Evolutionary conservation across 2,113 vertebrate species (phyloP), one percentile per base, ranked within the genome.

Genomic region (Mola mola): DNA sequence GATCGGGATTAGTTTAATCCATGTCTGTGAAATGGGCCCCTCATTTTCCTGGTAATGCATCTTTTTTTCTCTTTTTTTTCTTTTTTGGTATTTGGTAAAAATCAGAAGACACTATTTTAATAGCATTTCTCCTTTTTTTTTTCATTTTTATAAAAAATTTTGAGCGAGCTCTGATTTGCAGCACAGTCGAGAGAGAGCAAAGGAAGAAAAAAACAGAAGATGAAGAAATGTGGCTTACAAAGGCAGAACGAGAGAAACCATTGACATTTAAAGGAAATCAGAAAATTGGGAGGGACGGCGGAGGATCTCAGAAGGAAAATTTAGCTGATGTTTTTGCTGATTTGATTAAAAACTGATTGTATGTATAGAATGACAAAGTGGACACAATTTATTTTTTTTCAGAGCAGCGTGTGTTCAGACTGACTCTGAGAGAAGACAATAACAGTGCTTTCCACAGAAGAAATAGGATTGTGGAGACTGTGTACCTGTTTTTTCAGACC

Each of bases 1-100:
- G 72, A 81, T 63, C 58, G 42, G 79, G 79, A 86, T 89, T 83
- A 82, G 75, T 75, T 78, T 83, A 83, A 86, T 84, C 77, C 79
- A 51, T 46, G 72, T 62, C 72, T 75, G 50, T 77, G 72, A 86
- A 85, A 87, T 63, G 61, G 58, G 52, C 33, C 71, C 66, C 60
- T 72, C 57, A 19, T 78, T 81, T 79, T 68, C 33, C 57, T 58
- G 28, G 41, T 72, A 69, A 73, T 66, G 50, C 71, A 59, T 78
- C 20, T 13, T 38, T 15, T 38, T 12, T 38, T 44, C 11, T 22
- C 20, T 44, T 44, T 11, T 12, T 22, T 13, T 12, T 44, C 42
- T 12, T 24, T 19, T 41, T 7, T 22, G 36, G 2, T 5, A 38
- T 15, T 6, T 8, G 12, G 8, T 33, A 7, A 33, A 33, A 33